Evolutionary conservation across 2,113 vertebrate species (phyloP).

Genomic region (Thunnus thynnus): DNA sequence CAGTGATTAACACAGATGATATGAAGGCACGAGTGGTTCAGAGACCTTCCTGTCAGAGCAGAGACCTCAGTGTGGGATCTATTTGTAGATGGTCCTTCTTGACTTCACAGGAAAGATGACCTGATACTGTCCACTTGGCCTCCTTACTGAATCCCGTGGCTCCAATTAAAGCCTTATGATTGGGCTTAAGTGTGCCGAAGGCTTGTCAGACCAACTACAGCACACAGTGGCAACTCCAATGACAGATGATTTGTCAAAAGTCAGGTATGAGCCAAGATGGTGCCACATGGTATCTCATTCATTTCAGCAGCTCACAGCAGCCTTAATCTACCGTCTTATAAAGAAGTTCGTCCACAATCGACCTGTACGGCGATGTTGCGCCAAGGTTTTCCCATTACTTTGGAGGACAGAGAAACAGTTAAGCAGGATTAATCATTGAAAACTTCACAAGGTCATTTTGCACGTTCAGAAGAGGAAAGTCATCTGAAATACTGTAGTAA

Average conservation of each 20-base stretch:
- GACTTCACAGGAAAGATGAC: constrained; percentile 47
- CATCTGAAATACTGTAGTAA: neutral
- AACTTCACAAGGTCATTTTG: neutral
- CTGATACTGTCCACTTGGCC: constrained; percentile 54
- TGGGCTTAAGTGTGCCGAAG: constrained; percentile 39
- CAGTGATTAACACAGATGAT: neutral
- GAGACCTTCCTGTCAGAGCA: constrained; percentile 8
- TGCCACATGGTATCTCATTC: neutral
- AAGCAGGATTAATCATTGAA: neutral
- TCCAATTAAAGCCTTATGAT: constrained; percentile 66
- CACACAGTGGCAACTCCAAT: constrained; percentile 3
- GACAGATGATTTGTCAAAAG: constrained; percentile 25
- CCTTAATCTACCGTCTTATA: too few relatives aligned
- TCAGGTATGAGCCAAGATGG: neutral
- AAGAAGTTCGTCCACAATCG: neutral
- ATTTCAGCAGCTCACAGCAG: neutral
- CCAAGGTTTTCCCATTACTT: neutral
- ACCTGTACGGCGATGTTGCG: neutral
- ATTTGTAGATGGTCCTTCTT: constrained; percentile 33
- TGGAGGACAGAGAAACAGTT: neutral
- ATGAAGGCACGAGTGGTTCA: neutral
- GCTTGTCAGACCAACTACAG: constrained; percentile 26
- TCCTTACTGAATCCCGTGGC: constrained; percentile 44
- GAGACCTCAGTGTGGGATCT: constrained; percentile 34
- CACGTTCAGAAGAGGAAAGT: neutral